Conservation (phyloP, 2,888 invertebrate genomes). For the Heliconius ismenius region DNA sequence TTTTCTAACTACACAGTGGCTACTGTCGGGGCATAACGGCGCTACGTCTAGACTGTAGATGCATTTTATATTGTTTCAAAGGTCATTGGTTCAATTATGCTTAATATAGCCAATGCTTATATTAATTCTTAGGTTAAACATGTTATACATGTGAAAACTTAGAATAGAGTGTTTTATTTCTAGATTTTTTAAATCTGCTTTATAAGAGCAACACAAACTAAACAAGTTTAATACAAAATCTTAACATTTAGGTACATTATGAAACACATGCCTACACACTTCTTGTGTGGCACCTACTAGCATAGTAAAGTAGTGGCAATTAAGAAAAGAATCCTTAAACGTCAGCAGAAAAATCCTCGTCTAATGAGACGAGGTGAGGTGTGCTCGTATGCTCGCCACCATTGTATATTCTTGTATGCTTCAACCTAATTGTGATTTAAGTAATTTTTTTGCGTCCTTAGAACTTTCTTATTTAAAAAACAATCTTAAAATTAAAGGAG, state of each 20-base stretch:
- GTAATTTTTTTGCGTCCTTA: not conserved
- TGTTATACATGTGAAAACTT: too few relatives aligned
- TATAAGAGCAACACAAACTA: not conserved
- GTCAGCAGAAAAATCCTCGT: slow-evolving; percentile 32
- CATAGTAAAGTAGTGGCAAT: slow-evolving; percentile 39
- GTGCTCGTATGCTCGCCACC: slow-evolving; percentile 23
- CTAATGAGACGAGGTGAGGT: slow-evolving; percentile 38
- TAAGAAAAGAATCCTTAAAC: slow-evolving; percentile 40
- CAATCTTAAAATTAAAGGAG: not conserved
- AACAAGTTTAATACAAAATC: not conserved
- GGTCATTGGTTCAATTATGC: not conserved
- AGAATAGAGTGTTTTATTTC: too few relatives aligned
- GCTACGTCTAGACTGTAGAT: not conserved
- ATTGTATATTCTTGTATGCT: slow-evolving; percentile 17
- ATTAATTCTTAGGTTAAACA: too few relatives aligned
- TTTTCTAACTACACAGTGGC: not conserved
- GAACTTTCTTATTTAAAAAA: not conserved
- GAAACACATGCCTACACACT: slow-evolving; percentile 3
- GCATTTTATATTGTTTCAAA: not conserved
- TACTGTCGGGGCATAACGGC: not conserved
- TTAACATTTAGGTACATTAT: not conserved
- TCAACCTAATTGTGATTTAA: not conserved
- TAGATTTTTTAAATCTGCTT: not conserved
- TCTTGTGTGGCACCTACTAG: not conserved
- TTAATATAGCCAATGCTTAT: too few relatives aligned